A percentile compares a stretch with the other conserved stretches of the same genome.
phyloP scores from a whole-genome alignment of 2,113 vertebrate species.

The Labeo catla region DNA sequence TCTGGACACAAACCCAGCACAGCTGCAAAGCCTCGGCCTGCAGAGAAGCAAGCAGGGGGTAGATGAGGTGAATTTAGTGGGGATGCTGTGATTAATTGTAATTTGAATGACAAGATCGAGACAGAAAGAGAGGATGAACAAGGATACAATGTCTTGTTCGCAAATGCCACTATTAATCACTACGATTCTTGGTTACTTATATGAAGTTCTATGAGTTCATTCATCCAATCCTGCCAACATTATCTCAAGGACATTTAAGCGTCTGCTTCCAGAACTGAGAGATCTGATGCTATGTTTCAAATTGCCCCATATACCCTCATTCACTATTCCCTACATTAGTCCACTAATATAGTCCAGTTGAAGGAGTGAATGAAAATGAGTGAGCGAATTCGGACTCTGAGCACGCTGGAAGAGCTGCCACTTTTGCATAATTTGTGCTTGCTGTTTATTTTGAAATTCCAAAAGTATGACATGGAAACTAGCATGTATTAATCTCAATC shows the following conservation, averaged over 20 bases:
- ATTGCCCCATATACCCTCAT: no score
- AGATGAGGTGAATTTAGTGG: conserved; percentile 44
- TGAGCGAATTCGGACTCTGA: no score
- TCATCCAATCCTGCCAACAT: background rate
- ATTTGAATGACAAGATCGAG: background rate
- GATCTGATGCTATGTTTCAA: background rate
- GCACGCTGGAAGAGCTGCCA: no score
- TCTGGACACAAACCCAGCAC: conserved; percentile 29
- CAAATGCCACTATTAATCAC: background rate
- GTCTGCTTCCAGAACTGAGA: background rate
- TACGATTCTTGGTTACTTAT: background rate
- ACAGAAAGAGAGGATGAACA: conserved; percentile 3
- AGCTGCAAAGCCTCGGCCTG: conserved; percentile 37
- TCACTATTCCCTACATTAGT: no score
- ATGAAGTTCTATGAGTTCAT: background rate
- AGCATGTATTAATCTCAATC: no score
- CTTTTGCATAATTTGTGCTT: no score
- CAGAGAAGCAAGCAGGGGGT: conserved; percentile 11
- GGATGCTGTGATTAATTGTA: conserved; percentile 28
- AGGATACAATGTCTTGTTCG: background rate
- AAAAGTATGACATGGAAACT: no score
- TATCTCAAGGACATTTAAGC: background rate
- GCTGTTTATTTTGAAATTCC: no score
- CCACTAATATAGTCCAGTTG: no score
- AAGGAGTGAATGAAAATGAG: no score